phyloP scores from a whole-genome alignment of 2,113 vertebrate genomes.

The Sardina pilchardus region DNA sequence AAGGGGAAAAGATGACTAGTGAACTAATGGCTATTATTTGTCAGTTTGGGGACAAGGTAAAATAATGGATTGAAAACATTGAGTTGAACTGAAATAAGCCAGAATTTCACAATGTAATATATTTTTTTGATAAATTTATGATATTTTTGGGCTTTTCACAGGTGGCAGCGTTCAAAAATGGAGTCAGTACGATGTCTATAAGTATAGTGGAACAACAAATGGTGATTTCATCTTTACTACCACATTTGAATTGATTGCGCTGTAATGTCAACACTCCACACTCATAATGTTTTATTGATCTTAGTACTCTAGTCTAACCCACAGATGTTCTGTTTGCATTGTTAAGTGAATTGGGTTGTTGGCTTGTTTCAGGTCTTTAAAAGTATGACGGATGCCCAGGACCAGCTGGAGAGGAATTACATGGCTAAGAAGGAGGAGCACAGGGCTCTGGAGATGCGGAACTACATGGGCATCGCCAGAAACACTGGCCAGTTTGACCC shows the following conservation, averaged over 20 bases:
- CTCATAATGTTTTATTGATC: too few relatives aligned
- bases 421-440: slow-evolving; percentile 80
- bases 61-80: background rate
- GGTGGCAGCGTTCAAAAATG: slow-evolving; percentile 82
- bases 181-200: slow-evolving; percentile 59
- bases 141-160: slow-evolving; percentile 59
- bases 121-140: background rate
- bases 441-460: slow-evolving; percentile 76
- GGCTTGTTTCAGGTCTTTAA: slow-evolving; percentile 72
- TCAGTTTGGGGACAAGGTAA: slow-evolving; percentile 81
- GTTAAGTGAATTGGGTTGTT: background rate
- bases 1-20: slow-evolving; percentile 80
- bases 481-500: slow-evolving; percentile 79
- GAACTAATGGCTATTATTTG: slow-evolving; percentile 79
- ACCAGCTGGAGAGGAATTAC: slow-evolving; percentile 81
- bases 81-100: background rate
- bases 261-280: too few relatives aligned
- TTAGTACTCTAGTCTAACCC: background rate
- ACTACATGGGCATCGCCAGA: slow-evolving; percentile 67
- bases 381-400: slow-evolving; percentile 77
- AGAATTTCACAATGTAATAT: slow-evolving; percentile 27
- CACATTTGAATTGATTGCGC: background rate
- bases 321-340: background rate
- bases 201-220: slow-evolving; percentile 70
- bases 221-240: slow-evolving; percentile 66